These are phyloP conservation scores for Dasypus novemcinctus DNA, from an alignment of 2,113 vertebrate species.

Conservation along the genomic window DNA sequence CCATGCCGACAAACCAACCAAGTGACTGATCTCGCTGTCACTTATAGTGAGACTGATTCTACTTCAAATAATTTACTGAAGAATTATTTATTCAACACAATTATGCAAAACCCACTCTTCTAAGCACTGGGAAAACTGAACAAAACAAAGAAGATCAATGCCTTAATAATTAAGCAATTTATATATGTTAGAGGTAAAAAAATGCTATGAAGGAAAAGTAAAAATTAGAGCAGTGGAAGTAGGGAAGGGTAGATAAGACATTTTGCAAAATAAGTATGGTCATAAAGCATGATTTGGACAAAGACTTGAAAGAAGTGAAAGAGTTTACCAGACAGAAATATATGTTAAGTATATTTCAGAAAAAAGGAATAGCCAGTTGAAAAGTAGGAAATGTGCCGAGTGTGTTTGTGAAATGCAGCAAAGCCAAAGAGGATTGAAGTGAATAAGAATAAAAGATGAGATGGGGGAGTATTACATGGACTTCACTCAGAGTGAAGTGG, in stretches of 20 bases:
- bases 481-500: no score
- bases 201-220: not conserved
- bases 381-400: no score
- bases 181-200: not conserved
- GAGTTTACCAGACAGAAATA: not conserved
- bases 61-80: not conserved
- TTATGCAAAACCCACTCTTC: not conserved
- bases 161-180: not conserved
- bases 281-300: not conserved
- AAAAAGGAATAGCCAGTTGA: not conserved
- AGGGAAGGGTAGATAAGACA: not conserved
- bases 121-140: not conserved
- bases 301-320: not conserved
- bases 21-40: not conserved
- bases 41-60: not conserved
- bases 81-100: not conserved
- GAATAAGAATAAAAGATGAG: not conserved
- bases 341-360: not conserved
- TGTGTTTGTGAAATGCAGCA: not conserved
- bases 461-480: rapidly evolving
- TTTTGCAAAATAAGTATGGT: not conserved
- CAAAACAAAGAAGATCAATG: not conserved
- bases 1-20: not conserved
- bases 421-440: not conserved
- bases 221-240: not conserved